phyloP scores from a whole-genome alignment of 2,888 invertebrate species.

The Lysandra coridon region DNA sequence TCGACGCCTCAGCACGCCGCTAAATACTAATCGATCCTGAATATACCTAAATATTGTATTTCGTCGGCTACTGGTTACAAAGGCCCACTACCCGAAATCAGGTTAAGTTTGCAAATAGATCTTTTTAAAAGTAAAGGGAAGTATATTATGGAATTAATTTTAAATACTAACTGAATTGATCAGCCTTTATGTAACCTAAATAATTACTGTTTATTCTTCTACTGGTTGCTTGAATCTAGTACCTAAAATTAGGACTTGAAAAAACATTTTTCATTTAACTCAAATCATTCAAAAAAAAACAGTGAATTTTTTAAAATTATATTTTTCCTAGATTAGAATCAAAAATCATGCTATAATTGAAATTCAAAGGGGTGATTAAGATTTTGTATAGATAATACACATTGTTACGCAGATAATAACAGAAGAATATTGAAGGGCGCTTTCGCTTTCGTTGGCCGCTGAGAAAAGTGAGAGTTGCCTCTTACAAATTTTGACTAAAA shows the following conservation, averaged over 20 bases:
- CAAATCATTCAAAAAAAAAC: neutral
- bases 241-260: neutral
- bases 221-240: neutral
- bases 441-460: conserved; percentile 44
- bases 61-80: too few species aligned
- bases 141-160: too few species aligned
- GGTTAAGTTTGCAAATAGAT: neutral
- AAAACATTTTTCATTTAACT: too few species aligned
- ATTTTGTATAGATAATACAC: conserved; percentile 22
- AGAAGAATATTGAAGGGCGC: conserved; percentile 38
- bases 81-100: neutral
- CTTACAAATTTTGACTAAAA: conserved; percentile 38
- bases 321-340: neutral
- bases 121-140: too few species aligned
- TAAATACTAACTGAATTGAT: neutral
- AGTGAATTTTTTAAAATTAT: neutral
- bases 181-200: neutral
- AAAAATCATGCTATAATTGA: neutral
- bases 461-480: conserved; percentile 49
- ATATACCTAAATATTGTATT: neutral
- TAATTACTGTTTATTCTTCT: neutral
- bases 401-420: conserved; percentile 18
- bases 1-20: conserved; percentile 30
- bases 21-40: neutral
- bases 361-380: conserved; percentile 15